Percentiles rank a stretch among this genome's conserved stretches.
phyloP scores from a whole-genome alignment of 2,797 vertebrate genomes.

The Sus cebifrons region DNA sequence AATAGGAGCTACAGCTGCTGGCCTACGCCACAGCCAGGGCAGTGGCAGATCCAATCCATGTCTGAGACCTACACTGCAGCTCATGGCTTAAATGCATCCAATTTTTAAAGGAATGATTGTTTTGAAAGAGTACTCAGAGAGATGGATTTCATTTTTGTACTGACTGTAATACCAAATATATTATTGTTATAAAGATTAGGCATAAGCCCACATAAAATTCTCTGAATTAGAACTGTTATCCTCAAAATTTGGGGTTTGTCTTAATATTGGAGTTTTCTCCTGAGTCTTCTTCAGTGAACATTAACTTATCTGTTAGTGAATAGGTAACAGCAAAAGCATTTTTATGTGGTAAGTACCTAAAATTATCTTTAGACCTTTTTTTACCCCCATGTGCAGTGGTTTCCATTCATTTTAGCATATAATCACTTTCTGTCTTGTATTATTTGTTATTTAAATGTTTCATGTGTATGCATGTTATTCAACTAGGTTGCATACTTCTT shows the following conservation, averaged over 20 bases:
- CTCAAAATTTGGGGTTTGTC: background rate
- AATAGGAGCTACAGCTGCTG: too few species aligned
- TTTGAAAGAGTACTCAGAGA: conserved; percentile 28
- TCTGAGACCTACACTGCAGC: too few species aligned
- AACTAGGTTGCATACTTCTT: background rate
- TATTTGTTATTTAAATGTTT: conserved; percentile 37
- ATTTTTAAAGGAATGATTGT: conserved; percentile 50
- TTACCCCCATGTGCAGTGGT: background rate
- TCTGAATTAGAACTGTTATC: conserved; percentile 42
- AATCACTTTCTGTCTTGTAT: conserved; percentile 32
- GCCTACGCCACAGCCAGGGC: too few species aligned
- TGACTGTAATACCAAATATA: conserved; percentile 21
- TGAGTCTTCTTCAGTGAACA: background rate
- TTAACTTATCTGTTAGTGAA: conserved; percentile 11
- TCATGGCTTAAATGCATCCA: background rate
- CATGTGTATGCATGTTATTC: background rate
- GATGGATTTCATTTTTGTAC: conserved; percentile 56
- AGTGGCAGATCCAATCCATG: too few species aligned
- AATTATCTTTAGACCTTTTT: background rate
- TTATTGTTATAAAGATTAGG: conserved; percentile 40
- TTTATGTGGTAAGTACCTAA: conserved; percentile 1
- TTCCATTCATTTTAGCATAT: conserved; percentile 54
- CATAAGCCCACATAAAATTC: background rate
- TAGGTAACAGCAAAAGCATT: conserved; percentile 22
- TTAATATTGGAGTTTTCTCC: conserved; percentile 43